These are phyloP conservation scores for Etia nguti DNA, from an alignment of 2,113 vertebrate species.

Conservation along the genomic window DNA sequence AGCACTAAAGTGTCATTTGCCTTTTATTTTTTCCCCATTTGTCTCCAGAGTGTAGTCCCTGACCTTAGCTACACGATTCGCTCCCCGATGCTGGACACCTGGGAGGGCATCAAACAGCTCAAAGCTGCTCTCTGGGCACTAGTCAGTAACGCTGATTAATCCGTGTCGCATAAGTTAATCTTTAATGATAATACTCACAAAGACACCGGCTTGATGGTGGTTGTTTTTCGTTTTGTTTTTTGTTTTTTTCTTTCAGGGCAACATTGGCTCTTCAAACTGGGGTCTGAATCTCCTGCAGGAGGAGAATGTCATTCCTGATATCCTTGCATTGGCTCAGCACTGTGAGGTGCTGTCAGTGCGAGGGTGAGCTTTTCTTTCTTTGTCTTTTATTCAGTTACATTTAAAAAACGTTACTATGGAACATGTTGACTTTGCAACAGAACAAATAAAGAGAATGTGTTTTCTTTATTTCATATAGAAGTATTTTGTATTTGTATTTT, in stretches of 20 bases:
- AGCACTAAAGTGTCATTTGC: neutral
- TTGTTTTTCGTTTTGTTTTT: neutral
- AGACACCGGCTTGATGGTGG: neutral
- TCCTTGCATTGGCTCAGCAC: constrained; percentile 87
- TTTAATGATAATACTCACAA: neutral
- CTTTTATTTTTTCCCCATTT: neutral
- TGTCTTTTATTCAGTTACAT: neutral
- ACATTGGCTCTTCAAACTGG: constrained; percentile 98
- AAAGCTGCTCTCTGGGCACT: constrained; percentile 97
- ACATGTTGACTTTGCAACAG: neutral
- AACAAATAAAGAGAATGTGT: neutral
- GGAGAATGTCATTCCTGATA: constrained; percentile 95
- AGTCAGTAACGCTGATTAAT: constrained; percentile 69
- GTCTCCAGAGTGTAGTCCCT: constrained; percentile 84
- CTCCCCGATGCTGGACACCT: constrained; percentile 94
- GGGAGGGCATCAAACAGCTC: constrained; percentile 97
- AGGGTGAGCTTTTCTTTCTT: constrained; percentile 74
- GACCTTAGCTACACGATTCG: constrained; percentile 94
- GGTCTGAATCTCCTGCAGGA: constrained; percentile 96
- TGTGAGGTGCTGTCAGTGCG: constrained; percentile 94
- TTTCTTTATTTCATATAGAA: neutral
- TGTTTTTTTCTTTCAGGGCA: constrained; percentile 77
- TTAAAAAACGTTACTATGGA: neutral
- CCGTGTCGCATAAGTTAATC: neutral
- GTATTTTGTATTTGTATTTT: neutral